phyloP scores from a whole-genome alignment of 2,888 invertebrate genomes.

The Chrysolina oricalcia region DNA sequence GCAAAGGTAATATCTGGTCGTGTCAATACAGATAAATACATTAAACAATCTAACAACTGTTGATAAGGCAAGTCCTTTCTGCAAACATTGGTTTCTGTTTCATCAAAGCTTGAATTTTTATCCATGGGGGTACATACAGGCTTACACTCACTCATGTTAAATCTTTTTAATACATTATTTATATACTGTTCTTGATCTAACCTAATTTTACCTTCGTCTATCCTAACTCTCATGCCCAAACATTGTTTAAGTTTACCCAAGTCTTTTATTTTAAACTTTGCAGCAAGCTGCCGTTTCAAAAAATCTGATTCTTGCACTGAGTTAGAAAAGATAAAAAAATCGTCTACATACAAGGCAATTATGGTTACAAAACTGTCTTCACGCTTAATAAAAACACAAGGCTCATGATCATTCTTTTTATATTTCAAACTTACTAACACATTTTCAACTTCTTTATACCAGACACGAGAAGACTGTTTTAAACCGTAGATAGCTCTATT shows the following conservation, averaged over 20 bases:
- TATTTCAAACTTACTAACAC: constrained; percentile 19
- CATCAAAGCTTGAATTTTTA: too few species aligned
- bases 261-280: constrained; percentile 48
- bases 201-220: constrained; percentile 36
- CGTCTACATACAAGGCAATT: constrained; percentile 51
- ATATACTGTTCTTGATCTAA: constrained; percentile 52
- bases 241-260: too few species aligned
- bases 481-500: constrained; percentile 31
- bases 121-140: too few species aligned
- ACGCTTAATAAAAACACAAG: constrained; percentile 51
- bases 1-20: constrained; percentile 54
- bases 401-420: constrained; percentile 50
- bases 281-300: constrained; percentile 47
- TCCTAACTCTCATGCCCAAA: constrained; percentile 49
- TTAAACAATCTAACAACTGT: constrained; percentile 49
- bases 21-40: constrained; percentile 31
- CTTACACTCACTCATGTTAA: constrained; percentile 44
- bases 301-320: constrained; percentile 33
- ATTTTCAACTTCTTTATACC: constrained; percentile 37
- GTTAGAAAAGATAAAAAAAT: constrained; percentile 56
- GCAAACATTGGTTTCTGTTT: too few species aligned
- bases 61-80: constrained; percentile 35
- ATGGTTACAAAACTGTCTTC: constrained; percentile 43
- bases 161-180: constrained; percentile 40
- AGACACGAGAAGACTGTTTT: constrained; percentile 40